These are phyloP conservation scores for Riparia riparia DNA, from an alignment of 2,113 vertebrate species.

Conservation along the genomic window DNA sequence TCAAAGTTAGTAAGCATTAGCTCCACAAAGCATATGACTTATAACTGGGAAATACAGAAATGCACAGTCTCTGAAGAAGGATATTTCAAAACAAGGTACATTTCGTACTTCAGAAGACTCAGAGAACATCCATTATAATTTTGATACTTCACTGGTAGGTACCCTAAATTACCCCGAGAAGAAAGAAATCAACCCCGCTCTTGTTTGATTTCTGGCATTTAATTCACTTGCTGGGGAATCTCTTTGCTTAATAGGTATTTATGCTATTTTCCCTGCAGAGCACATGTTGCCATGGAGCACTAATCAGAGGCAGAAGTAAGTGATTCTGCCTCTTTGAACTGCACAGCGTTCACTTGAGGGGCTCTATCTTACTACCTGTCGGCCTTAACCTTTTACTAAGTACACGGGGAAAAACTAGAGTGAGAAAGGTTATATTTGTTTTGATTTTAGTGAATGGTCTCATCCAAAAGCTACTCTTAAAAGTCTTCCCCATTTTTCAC, in stretches of 20 bases:
- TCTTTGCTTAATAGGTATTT: neutral
- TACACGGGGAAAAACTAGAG: neutral
- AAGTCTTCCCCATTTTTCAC: slow-evolving; percentile 33
- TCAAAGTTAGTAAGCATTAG: neutral
- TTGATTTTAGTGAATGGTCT: neutral
- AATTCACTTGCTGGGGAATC: slow-evolving; percentile 16
- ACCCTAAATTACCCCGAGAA: neutral
- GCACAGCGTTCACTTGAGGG: neutral
- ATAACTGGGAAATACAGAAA: neutral
- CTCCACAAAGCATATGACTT: neutral
- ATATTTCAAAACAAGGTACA: neutral
- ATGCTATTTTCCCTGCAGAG: neutral
- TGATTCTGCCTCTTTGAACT: neutral
- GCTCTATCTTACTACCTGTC: neutral
- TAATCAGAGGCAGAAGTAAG: neutral
- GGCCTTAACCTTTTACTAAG: neutral
- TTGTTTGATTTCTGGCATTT: neutral
- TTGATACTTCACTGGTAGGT: neutral
- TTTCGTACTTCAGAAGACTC: neutral
- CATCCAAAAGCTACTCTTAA: neutral
- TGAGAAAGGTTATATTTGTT: neutral
- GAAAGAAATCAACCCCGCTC: neutral
- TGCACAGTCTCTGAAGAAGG: neutral
- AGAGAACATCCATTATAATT: neutral
- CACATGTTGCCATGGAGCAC: neutral